phyloP scores from a whole-genome alignment of 1,140 invertebrate species.

The Heliconius himera region DNA sequence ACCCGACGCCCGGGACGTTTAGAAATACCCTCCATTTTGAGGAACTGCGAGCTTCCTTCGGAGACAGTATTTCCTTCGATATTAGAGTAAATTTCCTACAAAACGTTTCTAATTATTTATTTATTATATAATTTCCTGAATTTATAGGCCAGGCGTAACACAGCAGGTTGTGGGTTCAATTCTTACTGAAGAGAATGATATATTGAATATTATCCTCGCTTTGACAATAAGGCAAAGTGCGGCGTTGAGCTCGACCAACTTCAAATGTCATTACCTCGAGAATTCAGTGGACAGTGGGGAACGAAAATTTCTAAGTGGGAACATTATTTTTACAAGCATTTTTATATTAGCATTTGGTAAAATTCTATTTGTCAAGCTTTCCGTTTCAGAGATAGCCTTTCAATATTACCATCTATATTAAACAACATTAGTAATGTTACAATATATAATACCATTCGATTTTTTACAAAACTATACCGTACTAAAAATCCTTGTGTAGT shows the following conservation, averaged over 20 bases:
- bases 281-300: no score
- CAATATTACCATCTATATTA: neutral
- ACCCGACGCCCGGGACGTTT: neutral
- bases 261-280: no score
- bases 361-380: no score
- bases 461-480: neutral
- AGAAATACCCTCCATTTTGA: neutral
- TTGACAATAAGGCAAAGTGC: no score
- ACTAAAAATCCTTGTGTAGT: constrained; percentile 4
- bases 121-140: neutral
- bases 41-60: neutral
- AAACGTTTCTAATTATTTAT: neutral
- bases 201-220: no score
- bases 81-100: neutral
- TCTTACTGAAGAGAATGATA: no score
- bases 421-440: neutral
- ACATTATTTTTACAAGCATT: no score
- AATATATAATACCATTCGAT: neutral
- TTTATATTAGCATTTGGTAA: no score
- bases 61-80: neutral
- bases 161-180: no score
- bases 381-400: neutral
- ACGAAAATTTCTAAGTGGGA: no score
- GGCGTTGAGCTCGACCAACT: no score
- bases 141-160: no score